Conservation (phyloP, 2,797 vertebrate genomes). For the Fratercula arctica region DNA sequence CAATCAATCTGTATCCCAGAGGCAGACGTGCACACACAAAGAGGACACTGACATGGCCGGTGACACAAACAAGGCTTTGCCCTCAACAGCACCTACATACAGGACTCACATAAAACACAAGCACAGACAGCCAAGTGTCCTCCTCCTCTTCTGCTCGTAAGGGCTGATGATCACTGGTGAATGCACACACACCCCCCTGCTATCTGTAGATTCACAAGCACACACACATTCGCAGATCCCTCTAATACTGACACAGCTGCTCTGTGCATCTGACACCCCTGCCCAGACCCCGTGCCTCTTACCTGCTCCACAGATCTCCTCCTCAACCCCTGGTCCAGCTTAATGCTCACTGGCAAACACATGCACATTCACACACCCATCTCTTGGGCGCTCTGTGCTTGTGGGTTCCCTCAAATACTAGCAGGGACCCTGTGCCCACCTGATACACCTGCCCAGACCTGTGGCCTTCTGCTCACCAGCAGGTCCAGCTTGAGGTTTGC, state of each 20-base stretch:
- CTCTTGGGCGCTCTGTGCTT: not conserved
- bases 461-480: not conserved
- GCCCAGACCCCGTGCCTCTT: not conserved
- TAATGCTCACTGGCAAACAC: not conserved
- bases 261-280: not conserved
- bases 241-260: not conserved
- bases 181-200: not conserved
- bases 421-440: not conserved
- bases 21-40: not conserved
- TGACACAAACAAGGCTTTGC: not conserved
- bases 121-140: not conserved
- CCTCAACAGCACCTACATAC: not conserved
- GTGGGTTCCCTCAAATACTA: not conserved
- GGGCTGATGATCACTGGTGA: not conserved
- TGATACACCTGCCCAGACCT: too few species aligned
- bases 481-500: not conserved
- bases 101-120: not conserved
- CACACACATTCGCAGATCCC: not conserved
- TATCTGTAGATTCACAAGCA: not conserved
- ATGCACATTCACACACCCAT: not conserved
- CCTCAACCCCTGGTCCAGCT: not conserved
- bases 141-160: not conserved
- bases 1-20: not conserved
- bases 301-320: not conserved
- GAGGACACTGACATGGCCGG: not conserved